Base-by-base conservation (phyloP, 2,113 vertebrate species). In the Leuciscus idus region DNA sequence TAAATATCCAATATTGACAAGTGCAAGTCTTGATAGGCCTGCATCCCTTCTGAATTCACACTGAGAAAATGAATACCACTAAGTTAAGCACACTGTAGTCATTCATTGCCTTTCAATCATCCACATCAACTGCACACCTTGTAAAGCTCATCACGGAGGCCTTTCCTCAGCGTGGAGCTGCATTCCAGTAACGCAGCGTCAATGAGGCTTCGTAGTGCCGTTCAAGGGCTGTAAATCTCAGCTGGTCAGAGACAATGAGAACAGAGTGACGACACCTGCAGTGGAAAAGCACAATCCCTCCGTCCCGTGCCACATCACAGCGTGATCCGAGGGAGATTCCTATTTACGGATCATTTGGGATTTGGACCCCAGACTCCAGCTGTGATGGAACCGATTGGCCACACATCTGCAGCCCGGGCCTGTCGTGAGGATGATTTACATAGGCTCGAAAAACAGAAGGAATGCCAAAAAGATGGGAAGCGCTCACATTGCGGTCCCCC, bases 221-320 rank as follows among this genome's bases (percentile, higher is more conserved):
- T 88, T 90, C 79, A 86, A 2, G 0, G 84, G 48, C 88, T 89
- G 86, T 91, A 91, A 92, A 90, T 90, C 91, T 90, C 88, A 85
- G 85, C 48, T 39, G 59, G 52, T 90, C 85, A 89, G 87, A 85
- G 85, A 79, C 84, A 83, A 74, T 36, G 21, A 81, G 68, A 84
- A 84, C 75, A 66, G 52, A 70, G 85, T 92, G 94, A 94, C 94
- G 95, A 94, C 93, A 94, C 96, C 94, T 94, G 93, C 96, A 94
- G 88, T 72, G 61, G 64, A 81, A 85, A 87, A 55, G 50, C 57
- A 50, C 72, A 21, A 74, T 70, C 83, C 59, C 23, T 66, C 30
- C 23, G 13, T 83, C 70, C 61, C 57, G 61, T 4, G 30, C 50
- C 70, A 52, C 28, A 83, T 86, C 70, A 85, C 30, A 30, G 77